Evolutionary conservation across 2,888 invertebrate species (phyloP).

Genomic region (Romanomermis culicivorax): DNA sequence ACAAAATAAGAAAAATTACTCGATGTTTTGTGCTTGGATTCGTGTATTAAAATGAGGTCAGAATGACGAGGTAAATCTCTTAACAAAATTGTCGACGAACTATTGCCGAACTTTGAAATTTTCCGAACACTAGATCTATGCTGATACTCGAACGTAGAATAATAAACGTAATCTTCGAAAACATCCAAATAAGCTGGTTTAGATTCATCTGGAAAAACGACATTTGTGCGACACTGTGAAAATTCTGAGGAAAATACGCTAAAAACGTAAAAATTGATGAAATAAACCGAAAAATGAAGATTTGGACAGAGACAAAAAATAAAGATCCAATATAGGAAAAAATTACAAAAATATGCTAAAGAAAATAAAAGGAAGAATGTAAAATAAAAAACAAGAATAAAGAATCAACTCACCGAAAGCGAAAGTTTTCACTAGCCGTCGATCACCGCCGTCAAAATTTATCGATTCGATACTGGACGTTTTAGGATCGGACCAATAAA

Average conservation of each 20-base stretch:
- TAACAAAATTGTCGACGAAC: background rate
- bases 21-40: background rate
- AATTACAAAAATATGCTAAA: too few relatives aligned
- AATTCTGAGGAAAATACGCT: too few relatives aligned
- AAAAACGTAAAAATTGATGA: too few relatives aligned
- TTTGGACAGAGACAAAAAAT: constrained; percentile 15
- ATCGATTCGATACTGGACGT: constrained; percentile 48
- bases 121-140: constrained; percentile 41
- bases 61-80: background rate
- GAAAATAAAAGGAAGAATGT: too few relatives aligned
- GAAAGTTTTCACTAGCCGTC: constrained; percentile 41
- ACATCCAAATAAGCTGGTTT: constrained; percentile 50
- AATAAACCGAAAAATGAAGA: too few relatives aligned
- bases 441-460: constrained; percentile 45
- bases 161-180: constrained; percentile 48
- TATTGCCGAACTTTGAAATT: constrained; percentile 44
- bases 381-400: too few relatives aligned
- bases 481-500: constrained; percentile 69
- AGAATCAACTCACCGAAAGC: constrained; percentile 35
- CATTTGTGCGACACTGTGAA: too few relatives aligned
- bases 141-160: constrained; percentile 45
- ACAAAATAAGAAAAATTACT: too few relatives aligned
- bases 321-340: background rate
- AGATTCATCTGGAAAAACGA: constrained; percentile 36
- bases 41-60: background rate